Base-by-base conservation (phyloP, 1,140 invertebrate species). In the Andrena cerasifolii region DNA sequence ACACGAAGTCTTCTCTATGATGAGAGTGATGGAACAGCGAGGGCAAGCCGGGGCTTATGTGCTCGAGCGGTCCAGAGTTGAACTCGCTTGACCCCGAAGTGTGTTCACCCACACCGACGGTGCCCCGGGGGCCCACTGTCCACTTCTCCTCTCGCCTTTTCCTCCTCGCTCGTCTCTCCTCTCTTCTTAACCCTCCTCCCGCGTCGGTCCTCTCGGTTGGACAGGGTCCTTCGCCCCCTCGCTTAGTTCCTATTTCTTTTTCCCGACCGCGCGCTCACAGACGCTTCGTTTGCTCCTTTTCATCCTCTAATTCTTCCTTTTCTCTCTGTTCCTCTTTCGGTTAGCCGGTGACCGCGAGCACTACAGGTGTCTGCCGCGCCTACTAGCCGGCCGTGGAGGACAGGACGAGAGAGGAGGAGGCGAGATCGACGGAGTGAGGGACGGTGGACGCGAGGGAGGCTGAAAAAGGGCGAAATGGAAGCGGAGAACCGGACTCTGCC, bases 21-120 rank as follows among this genome's bases (percentile, higher is more conserved):
- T 53, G 70, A n/a, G n/a, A n/a, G n/a, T n/a, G 68, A 67, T 58
- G 26, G 62, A 85, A 80, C 67, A 63, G 74, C 71, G 72, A 49
- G 49, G 54, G 31, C 76, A n/a, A n/a, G n/a, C 47, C n/a, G 21
- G 53, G 65, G 81, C 66, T 81, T 79, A 84, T 79, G n/a, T n/a
- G 82, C 67, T 26, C 67, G 70, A 68, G 58, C 76, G 68, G 72
- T 79, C 82, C 67, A 78, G 71, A 80, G 86, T 86, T 89, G 88
- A 89, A 89, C 88, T 89, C 87, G 67, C 68, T 87, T 89, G 88
- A 89, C 88, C 88, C 79, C 85, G 79, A 40, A 40, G 78, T 70
- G 82, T 89, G 84, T 87, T 88, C 88, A 89, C 88, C 88, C 84
- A 88, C 88, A 89, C 88, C 80, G 76, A 63, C 77, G 62, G 70